A percentile compares a stretch with the other conserved stretches of the same genome.
Conservation (phyloP, 2,888 invertebrate genomes). For the Athetis lepigone region DNA sequence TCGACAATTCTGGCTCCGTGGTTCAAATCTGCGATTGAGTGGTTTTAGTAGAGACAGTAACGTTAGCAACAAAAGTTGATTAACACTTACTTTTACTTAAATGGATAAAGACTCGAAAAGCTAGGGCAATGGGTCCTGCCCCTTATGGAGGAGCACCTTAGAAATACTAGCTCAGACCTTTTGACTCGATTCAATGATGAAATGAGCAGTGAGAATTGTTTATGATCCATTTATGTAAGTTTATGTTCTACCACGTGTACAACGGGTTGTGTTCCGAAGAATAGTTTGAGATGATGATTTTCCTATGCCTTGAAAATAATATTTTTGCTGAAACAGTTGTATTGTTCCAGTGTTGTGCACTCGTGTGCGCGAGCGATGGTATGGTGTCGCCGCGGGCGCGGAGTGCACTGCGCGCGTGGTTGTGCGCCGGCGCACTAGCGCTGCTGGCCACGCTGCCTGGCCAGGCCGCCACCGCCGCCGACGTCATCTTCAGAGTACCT, state of each 20-base stretch:
- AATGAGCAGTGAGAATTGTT: too few relatives aligned
- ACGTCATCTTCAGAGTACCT: constrained; percentile 86
- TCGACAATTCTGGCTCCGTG: neutral
- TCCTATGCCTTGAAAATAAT: neutral
- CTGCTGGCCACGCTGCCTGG: constrained; percentile 66
- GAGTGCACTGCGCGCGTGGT: constrained; percentile 41
- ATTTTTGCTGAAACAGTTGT: neutral
- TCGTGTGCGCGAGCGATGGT: constrained; percentile 57
- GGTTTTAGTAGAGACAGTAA: neutral
- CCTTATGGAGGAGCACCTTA: too few relatives aligned
- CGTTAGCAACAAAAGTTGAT: too few relatives aligned
- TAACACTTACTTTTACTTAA: too few relatives aligned
- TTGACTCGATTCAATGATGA: too few relatives aligned
- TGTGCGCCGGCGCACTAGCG: constrained; percentile 60
- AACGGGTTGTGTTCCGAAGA: too few relatives aligned
- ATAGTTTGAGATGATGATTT: too few relatives aligned
- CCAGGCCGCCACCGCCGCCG: constrained; percentile 63
- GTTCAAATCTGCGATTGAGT: neutral
- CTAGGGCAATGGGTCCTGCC: too few relatives aligned
- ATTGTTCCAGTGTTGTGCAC: constrained; percentile 28
- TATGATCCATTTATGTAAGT: too few relatives aligned
- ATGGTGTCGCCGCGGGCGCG: constrained; percentile 55
- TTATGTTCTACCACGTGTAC: too few relatives aligned
- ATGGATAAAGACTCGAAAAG: too few relatives aligned
- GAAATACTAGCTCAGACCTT: too few relatives aligned